These are phyloP conservation scores for Rhamnusium bicolor DNA, from an alignment of 2,888 invertebrate species.

Conservation along the genomic window DNA sequence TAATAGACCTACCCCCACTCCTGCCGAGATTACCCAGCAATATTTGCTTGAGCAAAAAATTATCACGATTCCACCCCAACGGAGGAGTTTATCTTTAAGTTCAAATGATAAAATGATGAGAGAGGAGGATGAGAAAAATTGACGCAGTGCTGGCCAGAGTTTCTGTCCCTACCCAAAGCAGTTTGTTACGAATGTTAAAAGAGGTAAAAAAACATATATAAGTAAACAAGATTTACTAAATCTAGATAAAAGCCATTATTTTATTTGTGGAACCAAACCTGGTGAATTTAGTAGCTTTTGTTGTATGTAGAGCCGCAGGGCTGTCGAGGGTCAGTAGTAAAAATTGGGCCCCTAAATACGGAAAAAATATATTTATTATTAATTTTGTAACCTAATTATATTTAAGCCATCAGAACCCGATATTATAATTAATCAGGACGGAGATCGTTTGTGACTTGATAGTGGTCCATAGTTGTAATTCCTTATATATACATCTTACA, in stretches of 20 bases:
- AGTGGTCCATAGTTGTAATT: too few species aligned
- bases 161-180: constrained; percentile 41
- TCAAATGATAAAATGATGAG: neutral
- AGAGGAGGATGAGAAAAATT: constrained; percentile 19
- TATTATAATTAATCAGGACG: too few species aligned
- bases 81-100: neutral
- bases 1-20: too few species aligned
- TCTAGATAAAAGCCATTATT: neutral
- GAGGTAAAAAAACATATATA: constrained; percentile 16
- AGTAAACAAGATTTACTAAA: neutral
- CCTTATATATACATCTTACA: too few species aligned
- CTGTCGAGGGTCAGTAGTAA: too few species aligned
- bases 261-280: neutral
- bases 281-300: neutral
- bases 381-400: too few species aligned
- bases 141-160: constrained; percentile 34
- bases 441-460: too few species aligned
- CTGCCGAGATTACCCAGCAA: neutral
- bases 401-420: too few species aligned
- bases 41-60: neutral
- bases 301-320: too few species aligned
- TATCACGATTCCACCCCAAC: neutral
- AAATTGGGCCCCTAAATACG: too few species aligned
- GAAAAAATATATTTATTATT: too few species aligned
- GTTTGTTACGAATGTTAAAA: constrained; percentile 21